Evolutionary conservation across 2,888 invertebrate species (phyloP), one percentile per base, ranked within the genome.

Genomic region (Cancer borealis): DNA sequence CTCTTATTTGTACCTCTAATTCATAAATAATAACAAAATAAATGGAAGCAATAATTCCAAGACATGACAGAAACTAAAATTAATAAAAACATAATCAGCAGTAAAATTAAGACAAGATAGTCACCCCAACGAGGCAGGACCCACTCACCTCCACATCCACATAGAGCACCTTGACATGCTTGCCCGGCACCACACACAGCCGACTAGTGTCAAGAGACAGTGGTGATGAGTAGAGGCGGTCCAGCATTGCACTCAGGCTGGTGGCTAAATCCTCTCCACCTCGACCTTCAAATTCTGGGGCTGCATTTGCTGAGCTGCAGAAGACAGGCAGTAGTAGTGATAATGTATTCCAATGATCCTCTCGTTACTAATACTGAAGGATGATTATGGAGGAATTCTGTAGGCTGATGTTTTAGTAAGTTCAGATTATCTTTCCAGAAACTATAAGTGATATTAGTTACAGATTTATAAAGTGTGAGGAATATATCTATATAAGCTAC

Each of bases 221-320:
- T 30, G 98, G 97, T 0, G 98, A 98, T 96, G 97, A 97, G 96
- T 99, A 99, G 8, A 99, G 98, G 95, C 98, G 97, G 90, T 98
- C 97, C 96, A 99, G 97, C 96, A 98, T 97, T 95, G 98, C 98
- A 73, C 98, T 98, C 96, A 99, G 98, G 96, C 98, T 98, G 95
- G 97, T 97, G 0, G 98, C 99, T 94, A 99, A 97, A 95, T 98
- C 98, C 96, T 99, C 99, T 2, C 99, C 99, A 49, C 99, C 99
- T 96, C 99, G 97, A 3, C 99, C 99, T 97, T 99, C 99, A 97
- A 99, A 99, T 96, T 98, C 98, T 5, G 99, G 99, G 1, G 99
- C 98, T 1, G 99, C 99, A 97, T 99, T 99, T 12, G 99, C 99
- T 45, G 99, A 99, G 97, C 99, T 99, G 96, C 6, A 12, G 17